Base-by-base conservation (phyloP, 2,113 vertebrate species). In the Plecturocebus donacophilus region DNA sequence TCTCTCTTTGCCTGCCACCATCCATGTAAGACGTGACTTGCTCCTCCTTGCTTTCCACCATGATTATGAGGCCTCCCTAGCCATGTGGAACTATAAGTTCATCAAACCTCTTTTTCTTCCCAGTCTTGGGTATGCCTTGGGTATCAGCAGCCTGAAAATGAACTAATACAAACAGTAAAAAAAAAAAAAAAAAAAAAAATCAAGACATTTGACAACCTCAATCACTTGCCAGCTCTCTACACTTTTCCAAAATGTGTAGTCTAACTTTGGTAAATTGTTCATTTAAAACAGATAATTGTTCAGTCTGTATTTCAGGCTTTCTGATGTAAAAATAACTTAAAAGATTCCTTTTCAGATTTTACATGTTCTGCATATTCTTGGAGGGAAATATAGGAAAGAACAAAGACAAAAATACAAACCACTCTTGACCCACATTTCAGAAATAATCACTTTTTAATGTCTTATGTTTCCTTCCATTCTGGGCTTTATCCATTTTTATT, bases 261-360 rank as follows among this genome's bases (percentile, higher is more conserved):
- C 70, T 71, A 58, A 82, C 17, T 92, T 92, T 49, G 32, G 9
- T 71, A 58, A 85, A 52, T 23, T 52, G n/a, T 68, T 80, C n/a
- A 77, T 66, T 92, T 90, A 81, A 77, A 42, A 87, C 2, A 77
- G 16, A 56, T 64, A 70, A 58, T 27, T 87, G 73, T 38, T 90
- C 42, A 25, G 25, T 45, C 75, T 95, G 25, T 52, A 23, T 90
- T 87, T n/a, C 20, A 45, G 71, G 40, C n/a, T n/a, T 93, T 94
- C 12, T 42, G 23, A 82, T 3, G 21, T 81, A 70, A 94, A 96
- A 81, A 52, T 80, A 54, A 91, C 54, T 47, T 73, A 47, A 89
- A 94, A 91, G 52, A 73, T 19, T 91, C 38, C 19, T 97, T 79
- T 68, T 87, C 85, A 86, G 66, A 61, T 70, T 90, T 76, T 76